Evolutionary conservation across 2,888 invertebrate species (phyloP), one percentile per base, ranked within the genome.

Genomic region (Oscheius sp.): DNA sequence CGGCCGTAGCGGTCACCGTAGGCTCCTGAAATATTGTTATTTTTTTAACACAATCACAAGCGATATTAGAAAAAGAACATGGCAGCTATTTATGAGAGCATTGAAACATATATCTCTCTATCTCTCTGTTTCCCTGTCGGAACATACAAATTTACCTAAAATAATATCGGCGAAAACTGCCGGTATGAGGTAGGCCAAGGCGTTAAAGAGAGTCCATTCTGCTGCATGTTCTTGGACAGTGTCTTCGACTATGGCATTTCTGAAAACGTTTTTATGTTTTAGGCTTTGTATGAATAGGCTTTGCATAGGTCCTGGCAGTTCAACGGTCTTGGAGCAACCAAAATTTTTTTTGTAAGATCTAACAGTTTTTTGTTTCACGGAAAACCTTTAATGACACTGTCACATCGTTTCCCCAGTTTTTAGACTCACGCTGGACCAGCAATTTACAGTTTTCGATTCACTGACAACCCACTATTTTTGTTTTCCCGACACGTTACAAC

Each of bases 1-100:
- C 84, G 73, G 3, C 82, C 84, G 65, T 83, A 76, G n/a, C 78
- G 76, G 68, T 84, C 84, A 1, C 84, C 84, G 57, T 79, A 84
- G 2, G 84, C 77, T 1, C 83, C 81, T 79, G 32, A 62, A 77
- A 60, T 50, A 21, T 21, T 21, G 21, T 21, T 21, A 21, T 21
- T 21, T 21, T 21, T 21, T 21, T 0, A 21, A 21, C 21, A 21
- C 2, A 21, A 32, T 55, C 9, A 21, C 9, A 9, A 2, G 55
- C 13, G 21, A 1, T 9, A 21, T 13, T 29, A 55, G 55, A 55
- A 9, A 55, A 1, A 53, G 11, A 53, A 21, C 3, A 21, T 3
- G 4, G 21, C n/a, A 62, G 42, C 32, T 13, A 62, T 10, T 35
- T 10, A 62, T 0, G 2, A n/a, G 1, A 10, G 2, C 7, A 33